Base-by-base conservation (phyloP, 37 sponge, comb jelly and placozoan species). In the Beroe forskalii region DNA sequence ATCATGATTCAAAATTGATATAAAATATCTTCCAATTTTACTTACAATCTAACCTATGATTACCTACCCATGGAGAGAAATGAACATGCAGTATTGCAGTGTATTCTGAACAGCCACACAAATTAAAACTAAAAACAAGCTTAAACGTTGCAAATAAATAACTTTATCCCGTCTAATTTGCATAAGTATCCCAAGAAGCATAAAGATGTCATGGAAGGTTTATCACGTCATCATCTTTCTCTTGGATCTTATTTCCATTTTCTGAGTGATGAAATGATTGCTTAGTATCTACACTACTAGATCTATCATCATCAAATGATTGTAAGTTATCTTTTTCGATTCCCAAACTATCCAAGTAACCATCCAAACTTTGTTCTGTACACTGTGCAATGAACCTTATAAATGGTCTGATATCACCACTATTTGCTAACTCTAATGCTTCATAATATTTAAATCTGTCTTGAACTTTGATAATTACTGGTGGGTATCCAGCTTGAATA, bases 401-500 rank as follows among this genome's bases (percentile, higher is more conserved):
- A 62, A 92, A 92, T 36, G 92, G 92, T 33, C 92, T 42, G 6
- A 90, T 60, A 62, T 92, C 92, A 4, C 92, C 92, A 64, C 42
- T 90, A 30, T 92, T 90, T 1, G 92, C 92, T 62, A 38, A 12
- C 32, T 32, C 41, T 38, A 92, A 90, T 24, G 60, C 41, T 32
- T 91, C 72, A 41, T 92, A 92, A 32, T 92, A 92, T 12, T 90
- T 61, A 67, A 42, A 55, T 14, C 92, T 90, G 19, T 92, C 92
- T 32, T 90, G 30, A 1, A 92, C 92, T 24, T 62, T 62, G 23
- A 92, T 66, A 48, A 92, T 92, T 30, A 92, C 62, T 28, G 92
- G 92, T 9, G 92, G 92, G 37, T 90, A 92, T 8, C 92, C 92
- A 27, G 62, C 76, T 41, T 90, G 92, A 31, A 92, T 92, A 4